phyloP scores from a whole-genome alignment of 1,140 invertebrate genomes.

The Ceratina australensis region DNA sequence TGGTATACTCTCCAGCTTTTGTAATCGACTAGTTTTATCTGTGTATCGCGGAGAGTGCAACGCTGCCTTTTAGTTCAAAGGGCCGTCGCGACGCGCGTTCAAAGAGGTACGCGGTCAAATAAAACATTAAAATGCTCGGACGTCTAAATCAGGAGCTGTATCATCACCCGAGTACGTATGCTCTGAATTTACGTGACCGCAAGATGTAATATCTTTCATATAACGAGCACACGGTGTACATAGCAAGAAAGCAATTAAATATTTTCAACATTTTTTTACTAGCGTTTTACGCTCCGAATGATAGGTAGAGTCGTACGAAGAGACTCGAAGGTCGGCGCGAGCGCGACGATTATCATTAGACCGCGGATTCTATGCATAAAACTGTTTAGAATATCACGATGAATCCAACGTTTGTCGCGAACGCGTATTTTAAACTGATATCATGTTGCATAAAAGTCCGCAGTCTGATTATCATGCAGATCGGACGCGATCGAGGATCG shows the following conservation, averaged over 20 bases:
- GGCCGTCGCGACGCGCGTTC: constrained; percentile 1
- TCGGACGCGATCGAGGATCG: too few species aligned
- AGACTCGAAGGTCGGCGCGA: constrained; percentile 41
- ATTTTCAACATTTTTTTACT: constrained; percentile 64
- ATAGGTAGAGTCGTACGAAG: constrained; percentile 36
- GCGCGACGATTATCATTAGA: constrained; percentile 52
- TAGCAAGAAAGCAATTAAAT: constrained; percentile 61
- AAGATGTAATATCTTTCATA: constrained; percentile 51
- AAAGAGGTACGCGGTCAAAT: background rate
- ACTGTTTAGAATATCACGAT: too few species aligned
- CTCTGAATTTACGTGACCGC: background rate
- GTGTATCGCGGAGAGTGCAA: constrained; percentile 12
- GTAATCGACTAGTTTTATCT: constrained; percentile 26
- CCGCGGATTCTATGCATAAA: constrained; percentile 50
- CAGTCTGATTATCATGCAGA: too few species aligned
- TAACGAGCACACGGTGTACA: constrained; percentile 55
- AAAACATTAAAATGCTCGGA: background rate
- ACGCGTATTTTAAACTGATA: too few species aligned
- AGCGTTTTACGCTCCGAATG: constrained; percentile 53
- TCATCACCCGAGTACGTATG: background rate
- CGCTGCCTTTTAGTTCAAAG: constrained; percentile 32
- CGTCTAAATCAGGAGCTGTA: constrained; percentile 8
- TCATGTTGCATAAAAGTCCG: too few species aligned
- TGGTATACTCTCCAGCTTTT: background rate
- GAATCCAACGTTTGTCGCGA: too few species aligned